Evolutionary conservation across 2,113 vertebrate genomes (phyloP).

Genomic region (Enhydra lutris): DNA sequence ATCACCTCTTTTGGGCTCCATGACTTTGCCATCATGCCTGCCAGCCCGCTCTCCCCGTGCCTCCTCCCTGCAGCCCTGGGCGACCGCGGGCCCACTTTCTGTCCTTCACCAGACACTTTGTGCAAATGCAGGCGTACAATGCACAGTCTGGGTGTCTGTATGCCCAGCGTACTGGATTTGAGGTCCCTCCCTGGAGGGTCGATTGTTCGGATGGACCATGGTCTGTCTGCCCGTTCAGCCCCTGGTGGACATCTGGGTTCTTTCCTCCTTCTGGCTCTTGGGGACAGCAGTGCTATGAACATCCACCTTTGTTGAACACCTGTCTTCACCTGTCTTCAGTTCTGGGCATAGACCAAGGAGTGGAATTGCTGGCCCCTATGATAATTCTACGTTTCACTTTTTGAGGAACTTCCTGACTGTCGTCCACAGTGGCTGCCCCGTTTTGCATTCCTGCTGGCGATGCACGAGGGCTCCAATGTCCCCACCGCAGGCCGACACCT

Average conservation of each 20-base stretch:
- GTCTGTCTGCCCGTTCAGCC: not conserved
- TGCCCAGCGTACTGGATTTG: rapidly evolving
- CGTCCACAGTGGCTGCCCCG: rapidly evolving
- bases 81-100: rapidly evolving
- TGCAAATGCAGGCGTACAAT: rapidly evolving
- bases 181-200: too few species aligned
- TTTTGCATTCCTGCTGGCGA: rapidly evolving
- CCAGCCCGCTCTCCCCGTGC: rapidly evolving
- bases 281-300: not conserved
- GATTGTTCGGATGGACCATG: rapidly evolving
- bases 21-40: rapidly evolving
- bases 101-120: rapidly evolving
- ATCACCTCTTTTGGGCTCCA: rapidly evolving
- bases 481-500: rapidly evolving
- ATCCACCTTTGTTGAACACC: not conserved
- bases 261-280: not conserved
- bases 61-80: not conserved
- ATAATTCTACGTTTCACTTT: not conserved
- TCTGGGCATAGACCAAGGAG: not conserved
- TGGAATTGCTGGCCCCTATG: not conserved
- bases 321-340: not conserved
- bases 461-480: rapidly evolving
- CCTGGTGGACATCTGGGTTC: rapidly evolving
- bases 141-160: not conserved
- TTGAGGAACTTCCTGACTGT: not conserved